Evolutionary conservation across 2,888 invertebrate genomes (phyloP).

Genomic region (Hydriomena furcata): DNA sequence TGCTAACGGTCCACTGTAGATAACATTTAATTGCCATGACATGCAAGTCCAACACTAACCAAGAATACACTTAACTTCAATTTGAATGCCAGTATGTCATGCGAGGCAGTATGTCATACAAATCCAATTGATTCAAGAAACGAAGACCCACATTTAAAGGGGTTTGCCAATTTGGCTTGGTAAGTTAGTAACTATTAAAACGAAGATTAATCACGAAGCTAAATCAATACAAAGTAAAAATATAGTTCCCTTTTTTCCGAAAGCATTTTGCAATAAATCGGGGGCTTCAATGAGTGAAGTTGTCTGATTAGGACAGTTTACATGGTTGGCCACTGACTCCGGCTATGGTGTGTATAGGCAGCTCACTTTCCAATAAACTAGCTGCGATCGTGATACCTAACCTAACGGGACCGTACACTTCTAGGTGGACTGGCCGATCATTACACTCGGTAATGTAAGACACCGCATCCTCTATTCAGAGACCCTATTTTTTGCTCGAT

Average conservation of each 20-base stretch:
- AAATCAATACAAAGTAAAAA: not conserved
- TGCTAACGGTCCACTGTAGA: constrained; percentile 36
- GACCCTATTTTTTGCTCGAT: constrained; percentile 34
- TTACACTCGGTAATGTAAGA: constrained; percentile 49
- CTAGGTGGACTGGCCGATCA: constrained; percentile 60
- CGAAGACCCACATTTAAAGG: constrained; percentile 2
- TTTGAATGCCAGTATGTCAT: constrained; percentile 24
- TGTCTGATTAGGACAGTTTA: constrained; percentile 52
- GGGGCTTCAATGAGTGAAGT: constrained; percentile 37
- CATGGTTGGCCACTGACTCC: constrained; percentile 56
- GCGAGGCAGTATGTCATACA: constrained; percentile 7
- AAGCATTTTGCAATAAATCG: constrained; percentile 19
- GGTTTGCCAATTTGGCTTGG: not conserved
- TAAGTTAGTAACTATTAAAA: not conserved
- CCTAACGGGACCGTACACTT: constrained; percentile 74
- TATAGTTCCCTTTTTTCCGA: not conserved
- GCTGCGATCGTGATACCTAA: constrained; percentile 72
- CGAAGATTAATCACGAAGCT: not conserved
- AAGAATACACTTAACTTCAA: constrained; percentile 10
- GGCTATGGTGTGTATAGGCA: constrained; percentile 65
- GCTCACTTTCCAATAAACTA: constrained; percentile 79
- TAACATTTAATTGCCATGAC: constrained; percentile 36
- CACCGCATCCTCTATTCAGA: constrained; percentile 34
- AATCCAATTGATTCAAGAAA: constrained; percentile 2
- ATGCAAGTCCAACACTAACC: constrained; percentile 25